Percentiles rank a stretch among this genome's conserved stretches.
Evolutionary conservation across 2,888 invertebrate genomes (phyloP).

Genomic region (Hydriomena furcata): DNA sequence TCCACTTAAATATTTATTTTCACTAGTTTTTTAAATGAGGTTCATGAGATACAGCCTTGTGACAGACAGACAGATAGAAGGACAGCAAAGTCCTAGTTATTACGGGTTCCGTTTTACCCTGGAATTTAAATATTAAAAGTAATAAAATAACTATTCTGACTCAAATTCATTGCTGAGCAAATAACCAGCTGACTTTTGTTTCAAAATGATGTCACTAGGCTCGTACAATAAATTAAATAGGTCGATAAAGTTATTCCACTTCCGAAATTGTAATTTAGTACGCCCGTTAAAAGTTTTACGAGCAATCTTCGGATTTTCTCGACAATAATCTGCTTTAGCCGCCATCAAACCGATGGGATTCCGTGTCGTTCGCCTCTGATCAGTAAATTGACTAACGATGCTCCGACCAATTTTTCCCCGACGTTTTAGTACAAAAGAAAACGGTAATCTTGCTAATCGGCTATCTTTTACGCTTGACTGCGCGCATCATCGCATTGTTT

Average conservation of each 20-base stretch:
- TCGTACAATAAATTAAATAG: slow-evolving; percentile 60
- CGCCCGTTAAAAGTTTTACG: slow-evolving; percentile 70
- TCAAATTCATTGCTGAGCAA: slow-evolving; percentile 35
- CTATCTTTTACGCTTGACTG: slow-evolving; percentile 33
- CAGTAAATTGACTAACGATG: slow-evolving; percentile 53
- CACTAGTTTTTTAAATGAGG: no score
- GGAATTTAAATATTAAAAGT: no score
- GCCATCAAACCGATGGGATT: slow-evolving; percentile 52
- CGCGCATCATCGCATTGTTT: slow-evolving; percentile 22
- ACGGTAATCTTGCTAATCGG: slow-evolving; percentile 36
- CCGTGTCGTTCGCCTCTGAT: slow-evolving; percentile 49
- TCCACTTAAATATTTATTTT: no score
- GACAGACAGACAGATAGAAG: no score
- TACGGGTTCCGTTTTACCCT: no score
- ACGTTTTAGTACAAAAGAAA: slow-evolving; percentile 35
- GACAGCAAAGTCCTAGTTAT: no score
- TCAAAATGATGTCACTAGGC: slow-evolving; percentile 42
- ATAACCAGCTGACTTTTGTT: slow-evolving; percentile 43
- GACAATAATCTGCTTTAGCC: slow-evolving; percentile 64
- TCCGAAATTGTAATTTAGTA: slow-evolving; percentile 65
- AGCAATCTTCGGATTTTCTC: slow-evolving; percentile 62
- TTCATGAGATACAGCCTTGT: no score
- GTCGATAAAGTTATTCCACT: slow-evolving; percentile 59
- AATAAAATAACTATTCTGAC: slow-evolving; percentile 18
- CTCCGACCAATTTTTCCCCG: slow-evolving; percentile 49